Conservation (phyloP, 1,140 invertebrate species). For the Drosophila quadrilineata region DNA sequence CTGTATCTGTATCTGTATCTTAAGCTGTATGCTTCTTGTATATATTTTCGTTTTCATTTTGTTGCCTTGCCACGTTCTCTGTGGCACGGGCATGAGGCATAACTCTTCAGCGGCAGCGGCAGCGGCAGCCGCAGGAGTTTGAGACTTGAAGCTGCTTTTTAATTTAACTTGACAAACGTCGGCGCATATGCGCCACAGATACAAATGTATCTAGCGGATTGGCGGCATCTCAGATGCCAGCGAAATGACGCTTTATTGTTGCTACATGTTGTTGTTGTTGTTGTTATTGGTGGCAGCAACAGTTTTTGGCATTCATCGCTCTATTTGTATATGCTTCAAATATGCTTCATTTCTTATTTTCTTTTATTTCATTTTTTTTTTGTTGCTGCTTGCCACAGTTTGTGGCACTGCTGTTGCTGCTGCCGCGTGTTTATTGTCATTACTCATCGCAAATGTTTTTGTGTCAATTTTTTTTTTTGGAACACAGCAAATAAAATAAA, state of each 20-base stretch:
- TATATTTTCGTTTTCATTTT: conserved; percentile 17
- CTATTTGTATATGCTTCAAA: conserved; percentile 4
- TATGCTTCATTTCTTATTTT: no score
- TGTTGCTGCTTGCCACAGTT: background rate
- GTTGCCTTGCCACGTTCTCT: conserved; percentile 36
- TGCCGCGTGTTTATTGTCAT: conserved; percentile 52
- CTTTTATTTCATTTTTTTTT: no score
- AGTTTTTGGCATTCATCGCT: conserved; percentile 31
- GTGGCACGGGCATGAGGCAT: conserved; percentile 39
- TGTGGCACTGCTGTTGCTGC: background rate
- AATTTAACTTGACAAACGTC: conserved; percentile 69
- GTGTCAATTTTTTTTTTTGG: conserved; percentile 41
- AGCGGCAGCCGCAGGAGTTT: conserved; percentile 3
- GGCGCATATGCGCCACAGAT: conserved; percentile 50
- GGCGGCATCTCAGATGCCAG: conserved; percentile 25
- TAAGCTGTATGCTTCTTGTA: background rate
- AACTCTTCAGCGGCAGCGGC: conserved; percentile 35
- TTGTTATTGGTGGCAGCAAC: conserved; percentile 46
- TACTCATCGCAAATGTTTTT: conserved; percentile 65
- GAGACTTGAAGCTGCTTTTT: conserved; percentile 59
- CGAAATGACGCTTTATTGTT: conserved; percentile 18
- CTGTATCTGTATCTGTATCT: background rate
- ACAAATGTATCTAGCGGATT: conserved; percentile 61
- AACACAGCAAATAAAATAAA: background rate
- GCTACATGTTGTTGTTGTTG: background rate